Evolutionary conservation across 2,113 vertebrate genomes (phyloP), one percentile per base, ranked within the genome.

Genomic region (Nothocercus julius): DNA sequence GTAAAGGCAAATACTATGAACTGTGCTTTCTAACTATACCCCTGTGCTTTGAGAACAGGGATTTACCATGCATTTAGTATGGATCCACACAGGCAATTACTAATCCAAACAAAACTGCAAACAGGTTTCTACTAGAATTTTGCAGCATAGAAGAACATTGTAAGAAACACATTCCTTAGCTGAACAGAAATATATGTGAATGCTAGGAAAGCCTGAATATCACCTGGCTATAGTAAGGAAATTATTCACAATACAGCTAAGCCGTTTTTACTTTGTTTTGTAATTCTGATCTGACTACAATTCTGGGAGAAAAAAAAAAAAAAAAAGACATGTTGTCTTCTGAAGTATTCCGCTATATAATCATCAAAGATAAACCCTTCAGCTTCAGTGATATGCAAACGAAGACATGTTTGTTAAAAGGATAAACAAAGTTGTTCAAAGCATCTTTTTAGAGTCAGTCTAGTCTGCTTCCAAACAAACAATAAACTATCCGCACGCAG

Each of bases 371-470:
- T 89, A 96, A 97, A 97, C 61, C 58, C 95, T 81, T 90, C 67
- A 66, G 51, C 82, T 92, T 72, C 67, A 92, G 70, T 79, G 85
- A 67, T 47, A 47, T 78, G 96, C 83, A 96, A 97, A 95, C 34
- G 76, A 85, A 94, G 94, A 90, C 75, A 81, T 93, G 94, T 91
- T 94, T 96, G 80, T 93, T 66, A 75, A 96, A 95, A 96, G 92
- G 95, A 95, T 96, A 96, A 97, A 94, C 84, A 6, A 89, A 90
- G 75, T 87, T 92, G 85, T 92, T 97, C 93, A 93, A 85, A 96
- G 79, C 67, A 93, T 95, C 73, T 75, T 95, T 86, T 85, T 47
- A 79, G 75, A 92, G 56, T 70, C 59, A 49, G 94, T 92, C 95
- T 96, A 61, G 86, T 95, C 88, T 95, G 54, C 87, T 87, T 87